Evolutionary conservation across 2,888 invertebrate species (phyloP), one percentile per base, ranked within the genome.

Genomic region (Hololepta plana): DNA sequence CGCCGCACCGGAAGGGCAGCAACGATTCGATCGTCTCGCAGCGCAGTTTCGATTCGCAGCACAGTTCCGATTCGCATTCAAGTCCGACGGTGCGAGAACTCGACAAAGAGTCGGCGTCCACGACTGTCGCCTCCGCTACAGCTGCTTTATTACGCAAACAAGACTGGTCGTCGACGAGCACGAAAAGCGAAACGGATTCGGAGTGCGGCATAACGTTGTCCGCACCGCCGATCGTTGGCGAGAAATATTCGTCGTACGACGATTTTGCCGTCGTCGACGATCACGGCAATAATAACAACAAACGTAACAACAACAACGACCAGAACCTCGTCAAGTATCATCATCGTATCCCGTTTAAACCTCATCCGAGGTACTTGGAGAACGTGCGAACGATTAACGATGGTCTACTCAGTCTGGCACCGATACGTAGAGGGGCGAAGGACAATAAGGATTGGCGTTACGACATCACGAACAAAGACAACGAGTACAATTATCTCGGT

Each of bases 11-110:
- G 15, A 64, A 65, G 41, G 62, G 61, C 15, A 64, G 64, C 32
- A 52, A 59, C 21, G 65, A 66, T 36, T 64, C 63, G 19, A 44
- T 64, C 23, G 55, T 57, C 4, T 63, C 64, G 10, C 60, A 60
- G 34, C 46, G 53, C 17, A 60, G 59, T 37, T 53, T 54, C 17
- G 62, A 61, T 26, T 52, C 51, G 19, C 61, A 60, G 34, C 49
- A 55, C 3, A 60, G 60, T 36, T 51, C 57, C 4, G 62, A 62
- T 32, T 49, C 47, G 3, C 43, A 45, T 34, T 38, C 42, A 2
- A 41, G 43, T 27, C 30, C 40, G 13, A 45, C 47, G 4, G 40
- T 43, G 21, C 35, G 34, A 21, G 41, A 43, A 21, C 20, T 23
- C 6, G 37, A 36, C 30, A 26, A 26, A 12, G 35, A 39, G n/a